phyloP scores from a whole-genome alignment of 1,140 invertebrate genomes.

The Aphelenchoides avenae region DNA sequence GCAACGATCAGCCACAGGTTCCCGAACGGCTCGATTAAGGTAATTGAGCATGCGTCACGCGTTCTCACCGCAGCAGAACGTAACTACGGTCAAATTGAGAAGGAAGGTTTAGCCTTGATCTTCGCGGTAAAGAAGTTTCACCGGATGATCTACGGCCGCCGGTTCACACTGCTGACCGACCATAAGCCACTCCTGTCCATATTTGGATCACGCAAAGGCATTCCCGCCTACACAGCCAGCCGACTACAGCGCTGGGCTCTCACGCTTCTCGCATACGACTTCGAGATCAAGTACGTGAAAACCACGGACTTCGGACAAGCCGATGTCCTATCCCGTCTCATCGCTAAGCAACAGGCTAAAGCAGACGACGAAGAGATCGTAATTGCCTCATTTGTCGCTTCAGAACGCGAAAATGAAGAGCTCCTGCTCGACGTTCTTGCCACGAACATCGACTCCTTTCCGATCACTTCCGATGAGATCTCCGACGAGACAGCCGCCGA shows the following conservation, averaged over 20 bases:
- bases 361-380: constrained; percentile 13
- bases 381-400: constrained; percentile 14
- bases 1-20: no score
- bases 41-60: no score
- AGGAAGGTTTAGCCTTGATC: constrained; percentile 10
- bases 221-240: constrained; percentile 10
- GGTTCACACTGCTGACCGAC: constrained; percentile 14
- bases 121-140: constrained; percentile 21
- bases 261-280: constrained; percentile 12
- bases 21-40: no score
- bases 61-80: no score
- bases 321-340: constrained; percentile 10
- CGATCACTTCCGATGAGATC: constrained; percentile 3
- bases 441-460: background rate
- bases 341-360: constrained; percentile 13
- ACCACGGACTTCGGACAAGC: constrained; percentile 13
- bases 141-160: constrained; percentile 12
- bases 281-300: constrained; percentile 15
- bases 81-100: no score
- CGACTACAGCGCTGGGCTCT: constrained; percentile 14
- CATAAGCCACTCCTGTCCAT: constrained; percentile 18
- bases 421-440: background rate
- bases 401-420: constrained; percentile 14
- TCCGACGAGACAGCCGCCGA: background rate
- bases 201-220: constrained; percentile 18